Base-by-base conservation (phyloP, 2,113 vertebrate genomes). In the Stigmatopora nigra region DNA sequence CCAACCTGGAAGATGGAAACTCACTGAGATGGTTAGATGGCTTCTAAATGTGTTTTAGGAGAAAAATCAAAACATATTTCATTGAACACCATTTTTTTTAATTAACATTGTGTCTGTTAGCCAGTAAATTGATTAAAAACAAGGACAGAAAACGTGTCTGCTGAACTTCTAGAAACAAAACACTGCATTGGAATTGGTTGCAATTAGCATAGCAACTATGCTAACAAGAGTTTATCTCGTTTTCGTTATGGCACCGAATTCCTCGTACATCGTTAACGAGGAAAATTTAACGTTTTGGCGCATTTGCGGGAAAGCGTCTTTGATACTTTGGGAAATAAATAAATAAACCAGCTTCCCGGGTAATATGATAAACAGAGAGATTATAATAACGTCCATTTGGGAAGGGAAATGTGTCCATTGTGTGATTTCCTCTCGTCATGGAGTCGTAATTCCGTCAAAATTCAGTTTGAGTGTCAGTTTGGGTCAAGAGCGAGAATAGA, bases 81-180 rank as follows among this genome's bases (percentile, higher is more conserved):
- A n/a, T 89, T 90, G 86, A 68, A 86, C 73, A 78, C 68, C 66
- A 82, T 88, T 92, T 92, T 92, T 91, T 91, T 91, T 31, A 31
- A 88, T 85, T 82, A 90, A 90, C 85, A 86, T 76, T 77, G 85
- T 89, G 84, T 88, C 81, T 73, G 77, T 88, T 87, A 7, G n/a
- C 59, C 38, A 86, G 80, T 78, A 83, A 82, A 84, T 90, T 87
- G 87, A n/a, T 80, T 76, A 82, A 70, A 85, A 90, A 88, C 87
- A 85, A 85, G 76, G 78, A 91, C 82, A 83, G 75, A 83, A 83
- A 85, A 86, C 78, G 82, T 85, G 79, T 88, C 80, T 80, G 87
- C 79, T 85, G 84, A 73, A 81, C 76, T 82, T 83, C 74, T 78
- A 77, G 79, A 84, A 87, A 49, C 49, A 46, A n/a, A 90, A 85